Conservation (phyloP, 2,113 vertebrate genomes). For the Leucosticte australis region DNA sequence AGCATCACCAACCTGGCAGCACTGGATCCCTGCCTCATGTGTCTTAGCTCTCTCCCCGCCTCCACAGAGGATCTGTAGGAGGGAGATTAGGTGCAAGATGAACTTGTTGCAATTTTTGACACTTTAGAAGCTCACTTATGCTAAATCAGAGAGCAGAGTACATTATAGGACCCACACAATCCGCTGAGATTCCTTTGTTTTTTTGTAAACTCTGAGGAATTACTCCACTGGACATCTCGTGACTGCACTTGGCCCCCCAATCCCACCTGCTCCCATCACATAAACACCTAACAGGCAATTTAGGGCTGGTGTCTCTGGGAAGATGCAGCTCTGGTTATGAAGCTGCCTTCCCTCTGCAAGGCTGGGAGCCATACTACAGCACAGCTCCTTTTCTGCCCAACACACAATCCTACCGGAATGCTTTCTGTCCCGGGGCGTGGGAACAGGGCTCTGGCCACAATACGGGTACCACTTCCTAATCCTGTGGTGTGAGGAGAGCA, state of each 20-base stretch:
- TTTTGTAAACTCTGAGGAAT: neutral
- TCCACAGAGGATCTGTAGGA: neutral
- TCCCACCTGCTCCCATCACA: neutral
- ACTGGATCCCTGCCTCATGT: fast-evolving
- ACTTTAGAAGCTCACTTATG: neutral
- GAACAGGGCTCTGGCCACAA: neutral
- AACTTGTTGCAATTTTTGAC: neutral
- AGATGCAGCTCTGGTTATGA: neutral
- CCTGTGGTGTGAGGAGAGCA: neutral
- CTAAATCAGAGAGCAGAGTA: neutral
- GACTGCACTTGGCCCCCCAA: neutral
- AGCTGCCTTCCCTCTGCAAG: neutral
- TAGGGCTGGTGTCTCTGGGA: neutral
- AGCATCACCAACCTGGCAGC: neutral
- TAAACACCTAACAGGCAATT: neutral
- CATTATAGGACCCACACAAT: fast-evolving
- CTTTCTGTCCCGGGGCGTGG: fast-evolving
- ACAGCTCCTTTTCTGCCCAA: neutral
- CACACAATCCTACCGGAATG: fast-evolving
- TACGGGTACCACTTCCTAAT: neutral
- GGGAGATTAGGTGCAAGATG: neutral
- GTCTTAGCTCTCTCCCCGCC: neutral
- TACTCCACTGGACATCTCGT: neutral
- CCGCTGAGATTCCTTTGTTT: neutral
- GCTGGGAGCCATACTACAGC: fast-evolving